phyloP scores from a whole-genome alignment of 2,888 invertebrate species.

The Stictocephala bisonia region DNA sequence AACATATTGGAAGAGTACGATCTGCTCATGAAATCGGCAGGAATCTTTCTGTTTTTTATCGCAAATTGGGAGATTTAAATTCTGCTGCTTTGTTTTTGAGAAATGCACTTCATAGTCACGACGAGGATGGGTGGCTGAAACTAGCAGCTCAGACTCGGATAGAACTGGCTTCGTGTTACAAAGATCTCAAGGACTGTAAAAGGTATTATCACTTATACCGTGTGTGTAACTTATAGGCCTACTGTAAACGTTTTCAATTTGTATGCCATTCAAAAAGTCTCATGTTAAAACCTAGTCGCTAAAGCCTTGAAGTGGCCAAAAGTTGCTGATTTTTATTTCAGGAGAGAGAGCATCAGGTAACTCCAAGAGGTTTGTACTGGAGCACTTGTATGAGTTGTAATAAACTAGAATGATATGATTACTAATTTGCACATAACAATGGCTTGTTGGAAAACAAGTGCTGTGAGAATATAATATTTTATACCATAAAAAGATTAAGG shows the following conservation, averaged over 20 bases:
- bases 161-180: slow-evolving; percentile 86
- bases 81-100: slow-evolving; percentile 91
- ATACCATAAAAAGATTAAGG: no score
- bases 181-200: slow-evolving; percentile 80
- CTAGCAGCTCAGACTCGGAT: slow-evolving; percentile 85
- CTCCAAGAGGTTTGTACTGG: neutral
- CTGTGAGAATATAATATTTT: no score
- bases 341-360: no score
- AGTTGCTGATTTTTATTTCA: no score
- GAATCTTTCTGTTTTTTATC: slow-evolving; percentile 91
- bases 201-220: slow-evolving; percentile 67
- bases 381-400: slow-evolving; percentile 68
- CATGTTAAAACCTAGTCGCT: no score
- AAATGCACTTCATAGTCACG: slow-evolving; percentile 87
- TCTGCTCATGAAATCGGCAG: slow-evolving; percentile 90
- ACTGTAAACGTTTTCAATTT: neutral
- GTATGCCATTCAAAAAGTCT: no score
- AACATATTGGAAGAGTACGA: slow-evolving; percentile 85
- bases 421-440: no score
- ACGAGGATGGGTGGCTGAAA: slow-evolving; percentile 88
- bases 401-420: no score
- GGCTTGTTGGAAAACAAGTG: no score
- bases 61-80: slow-evolving; percentile 84
- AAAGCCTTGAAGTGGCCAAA: no score
- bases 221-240: neutral